These are phyloP conservation scores for Galaxea fascicularis DNA, from an alignment of 92 coral and sea anemone species.

Conservation along the genomic window DNA sequence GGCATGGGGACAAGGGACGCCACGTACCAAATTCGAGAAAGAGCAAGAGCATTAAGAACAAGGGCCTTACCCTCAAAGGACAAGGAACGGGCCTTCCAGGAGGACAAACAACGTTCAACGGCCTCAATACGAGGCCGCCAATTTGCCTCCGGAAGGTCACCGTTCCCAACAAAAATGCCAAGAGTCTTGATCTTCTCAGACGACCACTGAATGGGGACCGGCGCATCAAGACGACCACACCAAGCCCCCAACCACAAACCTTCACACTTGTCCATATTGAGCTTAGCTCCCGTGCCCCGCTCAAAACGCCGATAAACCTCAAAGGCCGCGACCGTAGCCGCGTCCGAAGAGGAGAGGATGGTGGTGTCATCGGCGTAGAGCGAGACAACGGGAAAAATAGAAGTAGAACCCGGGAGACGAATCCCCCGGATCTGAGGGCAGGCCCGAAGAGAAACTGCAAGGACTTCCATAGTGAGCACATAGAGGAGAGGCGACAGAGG, in stretches of 20 bases:
- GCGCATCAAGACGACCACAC: neutral
- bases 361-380: too few species aligned
- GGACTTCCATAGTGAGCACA: too few species aligned
- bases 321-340: neutral
- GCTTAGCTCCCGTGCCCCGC: neutral
- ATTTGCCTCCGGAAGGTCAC: neutral
- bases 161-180: neutral
- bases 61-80: neutral
- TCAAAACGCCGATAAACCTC: too few species aligned
- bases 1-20: neutral
- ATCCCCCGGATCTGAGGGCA: too few species aligned
- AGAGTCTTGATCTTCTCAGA: neutral
- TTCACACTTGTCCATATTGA: neutral
- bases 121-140: neutral
- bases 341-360: neutral
- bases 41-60: neutral
- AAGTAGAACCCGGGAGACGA: too few species aligned
- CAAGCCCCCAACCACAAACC: neutral
- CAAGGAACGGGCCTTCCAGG: neutral
- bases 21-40: too few species aligned
- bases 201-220: neutral
- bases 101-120: neutral
- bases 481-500: too few species aligned
- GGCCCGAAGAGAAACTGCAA: too few species aligned
- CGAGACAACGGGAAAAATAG: too few species aligned